phyloP scores from a whole-genome alignment of 2,888 invertebrate species.

The Chymomyza amoena region DNA sequence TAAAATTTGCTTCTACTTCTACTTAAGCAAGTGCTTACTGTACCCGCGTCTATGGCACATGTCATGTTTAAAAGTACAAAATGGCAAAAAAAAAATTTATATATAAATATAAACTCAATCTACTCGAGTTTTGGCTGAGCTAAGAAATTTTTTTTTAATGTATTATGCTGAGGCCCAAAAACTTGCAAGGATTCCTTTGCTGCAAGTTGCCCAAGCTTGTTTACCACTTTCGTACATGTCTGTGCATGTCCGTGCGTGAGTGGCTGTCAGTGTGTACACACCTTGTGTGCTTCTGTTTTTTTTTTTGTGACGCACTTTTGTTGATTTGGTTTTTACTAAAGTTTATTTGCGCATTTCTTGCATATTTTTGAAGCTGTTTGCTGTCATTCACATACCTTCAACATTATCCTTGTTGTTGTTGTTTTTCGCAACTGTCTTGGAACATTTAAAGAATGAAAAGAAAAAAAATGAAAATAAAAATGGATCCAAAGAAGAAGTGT shows the following conservation, averaged over 20 bases:
- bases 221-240: not conserved
- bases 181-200: not conserved
- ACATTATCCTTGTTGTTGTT: conserved; percentile 15
- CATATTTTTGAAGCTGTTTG: conserved; percentile 31
- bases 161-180: not conserved
- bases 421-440: not conserved
- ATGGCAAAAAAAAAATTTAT: not conserved
- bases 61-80: not conserved
- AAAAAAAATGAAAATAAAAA: not conserved
- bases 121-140: not conserved
- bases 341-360: conserved; percentile 18
- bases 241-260: too few relatives aligned
- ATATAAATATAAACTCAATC: not conserved
- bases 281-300: not conserved
- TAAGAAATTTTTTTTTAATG: not conserved
- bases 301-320: not conserved
- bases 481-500: conserved; percentile 48
- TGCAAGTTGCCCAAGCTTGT: not conserved
- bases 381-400: conserved; percentile 36
- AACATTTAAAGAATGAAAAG: not conserved
- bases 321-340: not conserved
- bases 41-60: not conserved
- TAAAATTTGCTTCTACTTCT: not conserved
- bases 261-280: not conserved
- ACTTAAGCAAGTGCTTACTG: not conserved